phyloP scores from a whole-genome alignment of 1,140 invertebrate genomes.

The Rhagoletis pomonella region DNA sequence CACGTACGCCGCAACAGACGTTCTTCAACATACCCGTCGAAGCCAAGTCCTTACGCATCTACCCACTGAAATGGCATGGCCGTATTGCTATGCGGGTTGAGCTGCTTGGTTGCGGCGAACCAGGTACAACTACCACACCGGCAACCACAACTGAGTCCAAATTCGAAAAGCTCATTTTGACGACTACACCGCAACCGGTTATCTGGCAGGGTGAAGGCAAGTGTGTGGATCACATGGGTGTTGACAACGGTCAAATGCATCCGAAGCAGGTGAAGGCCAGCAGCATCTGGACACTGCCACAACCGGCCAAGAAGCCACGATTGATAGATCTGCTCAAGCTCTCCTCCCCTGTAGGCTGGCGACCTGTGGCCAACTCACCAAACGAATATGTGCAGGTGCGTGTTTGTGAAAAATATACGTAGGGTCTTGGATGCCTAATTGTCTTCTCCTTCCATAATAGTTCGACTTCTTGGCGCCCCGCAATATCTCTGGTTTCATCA shows the following conservation, averaged over 20 bases:
- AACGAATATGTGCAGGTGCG: conserved; percentile 79
- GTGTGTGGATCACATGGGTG: conserved; percentile 81
- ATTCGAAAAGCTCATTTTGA: conserved; percentile 5
- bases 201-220: conserved; percentile 57
- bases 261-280: conserved; percentile 77
- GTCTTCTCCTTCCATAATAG: conserved; percentile 69
- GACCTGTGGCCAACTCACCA: conserved; percentile 78
- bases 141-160: neutral
- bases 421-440: neutral
- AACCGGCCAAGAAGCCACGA: conserved; percentile 60
- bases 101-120: conserved; percentile 81
- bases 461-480: conserved; percentile 85
- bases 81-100: conserved; percentile 84
- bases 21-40: conserved; percentile 83
- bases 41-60: conserved; percentile 81
- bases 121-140: conserved; percentile 52
- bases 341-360: conserved; percentile 76
- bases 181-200: conserved; percentile 63
- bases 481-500: conserved; percentile 86
- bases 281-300: conserved; percentile 65
- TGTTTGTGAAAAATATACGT: neutral
- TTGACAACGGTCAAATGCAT: conserved; percentile 77
- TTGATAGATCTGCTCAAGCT: conserved; percentile 74
- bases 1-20: conserved; percentile 77
- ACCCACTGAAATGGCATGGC: conserved; percentile 85